Conservation (phyloP, 2,113 vertebrate genomes). For the Labeo rohita region DNA sequence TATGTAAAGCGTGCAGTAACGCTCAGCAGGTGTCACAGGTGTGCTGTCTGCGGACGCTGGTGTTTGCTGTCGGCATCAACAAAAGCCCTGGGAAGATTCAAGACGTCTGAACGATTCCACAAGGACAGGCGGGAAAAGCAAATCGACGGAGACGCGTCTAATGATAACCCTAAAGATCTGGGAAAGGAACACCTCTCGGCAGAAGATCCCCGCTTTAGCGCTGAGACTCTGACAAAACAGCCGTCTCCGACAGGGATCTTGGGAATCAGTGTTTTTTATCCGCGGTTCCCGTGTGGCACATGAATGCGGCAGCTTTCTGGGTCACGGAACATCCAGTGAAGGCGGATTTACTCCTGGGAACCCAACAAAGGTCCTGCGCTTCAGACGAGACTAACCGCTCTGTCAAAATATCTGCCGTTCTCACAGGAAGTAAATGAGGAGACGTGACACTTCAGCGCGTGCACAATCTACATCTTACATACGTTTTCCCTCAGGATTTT, state of each 20-base stretch:
- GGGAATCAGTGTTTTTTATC: constrained; percentile 70
- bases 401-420: constrained; percentile 46
- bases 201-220: background rate
- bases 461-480: background rate
- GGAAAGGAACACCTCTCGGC: background rate
- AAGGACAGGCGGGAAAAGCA: constrained; percentile 17
- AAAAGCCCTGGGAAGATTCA: constrained; percentile 16
- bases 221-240: constrained; percentile 24
- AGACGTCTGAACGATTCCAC: constrained; percentile 44
- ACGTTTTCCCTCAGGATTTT: background rate
- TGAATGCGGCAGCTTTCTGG: constrained; percentile 71
- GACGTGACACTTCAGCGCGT: no score
- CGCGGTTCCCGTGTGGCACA: constrained; percentile 64
- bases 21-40: background rate
- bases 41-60: background rate
- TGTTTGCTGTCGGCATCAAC: constrained; percentile 12
- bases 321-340: constrained; percentile 74
- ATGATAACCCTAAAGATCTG: background rate
- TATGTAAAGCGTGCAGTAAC: background rate
- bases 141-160: background rate
- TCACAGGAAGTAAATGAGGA: background rate
- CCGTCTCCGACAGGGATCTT: constrained; percentile 54
- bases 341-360: constrained; percentile 74
- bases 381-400: constrained; percentile 67
- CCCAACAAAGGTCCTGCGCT: constrained; percentile 68